Evolutionary conservation across 2,888 invertebrate species (phyloP).

Genomic region (Venustoraphidia nigricollis): DNA sequence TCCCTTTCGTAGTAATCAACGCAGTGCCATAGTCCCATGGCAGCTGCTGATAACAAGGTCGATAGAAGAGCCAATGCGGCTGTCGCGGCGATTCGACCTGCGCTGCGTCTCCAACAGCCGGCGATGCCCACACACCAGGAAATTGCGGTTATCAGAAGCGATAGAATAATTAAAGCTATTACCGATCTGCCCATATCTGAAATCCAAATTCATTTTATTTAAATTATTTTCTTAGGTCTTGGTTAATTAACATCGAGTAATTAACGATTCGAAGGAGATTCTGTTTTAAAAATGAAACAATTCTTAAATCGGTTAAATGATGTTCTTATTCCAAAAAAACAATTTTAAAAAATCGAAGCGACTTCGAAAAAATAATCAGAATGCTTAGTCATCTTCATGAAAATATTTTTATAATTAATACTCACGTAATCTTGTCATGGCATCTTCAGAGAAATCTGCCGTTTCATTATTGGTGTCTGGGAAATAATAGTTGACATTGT

Average conservation of each 20-base stretch:
- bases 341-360: too few species aligned
- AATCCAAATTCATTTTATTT: conserved; percentile 15
- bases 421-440: conserved; percentile 72
- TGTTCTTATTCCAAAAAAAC: too few species aligned
- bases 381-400: too few species aligned
- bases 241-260: too few species aligned
- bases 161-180: conserved; percentile 84
- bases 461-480: conserved; percentile 77
- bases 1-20: conserved; percentile 93
- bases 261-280: too few species aligned
- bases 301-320: too few species aligned
- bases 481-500: conserved; percentile 87
- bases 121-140: conserved; percentile 93
- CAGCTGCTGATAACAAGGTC: conserved; percentile 78
- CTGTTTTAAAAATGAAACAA: too few species aligned
- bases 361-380: too few species aligned
- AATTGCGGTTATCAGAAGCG: conserved; percentile 79
- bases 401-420: conserved; percentile 12
- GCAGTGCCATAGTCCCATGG: conserved; percentile 92
- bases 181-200: conserved; percentile 79
- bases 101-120: conserved; percentile 92
- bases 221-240: too few species aligned
- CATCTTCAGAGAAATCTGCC: conserved; percentile 62
- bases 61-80: conserved; percentile 79
- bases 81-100: conserved; percentile 85